A percentile compares a stretch with the other conserved stretches of the same genome.
These are phyloP conservation scores for Eupithecia pulchellata DNA, from an alignment of 2,888 invertebrate species.

Conservation along the genomic window DNA sequence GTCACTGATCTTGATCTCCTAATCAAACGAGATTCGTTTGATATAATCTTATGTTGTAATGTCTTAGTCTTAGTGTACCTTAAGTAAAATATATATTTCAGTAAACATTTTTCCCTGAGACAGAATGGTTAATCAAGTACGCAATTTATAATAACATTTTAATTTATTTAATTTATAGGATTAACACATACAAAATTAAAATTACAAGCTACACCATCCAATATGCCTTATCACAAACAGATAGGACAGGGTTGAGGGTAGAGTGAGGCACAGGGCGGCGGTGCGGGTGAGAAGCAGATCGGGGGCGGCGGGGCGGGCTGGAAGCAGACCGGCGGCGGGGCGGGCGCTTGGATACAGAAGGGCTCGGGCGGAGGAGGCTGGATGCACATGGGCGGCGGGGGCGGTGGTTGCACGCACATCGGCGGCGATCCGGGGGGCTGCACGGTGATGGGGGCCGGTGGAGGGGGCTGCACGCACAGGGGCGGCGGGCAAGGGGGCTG, in stretches of 20 bases:
- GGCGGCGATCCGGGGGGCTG: slow-evolving; percentile 72
- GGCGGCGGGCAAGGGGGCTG: slow-evolving; percentile 73
- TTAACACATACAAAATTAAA: background rate
- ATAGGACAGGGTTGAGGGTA: slow-evolving; percentile 44
- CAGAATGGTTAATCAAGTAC: background rate
- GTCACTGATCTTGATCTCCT: slow-evolving; percentile 39
- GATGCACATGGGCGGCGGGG: slow-evolving; percentile 63
- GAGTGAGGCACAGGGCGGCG: slow-evolving; percentile 43
- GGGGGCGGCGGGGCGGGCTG: slow-evolving; percentile 52
- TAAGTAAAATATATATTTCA: too few species aligned
- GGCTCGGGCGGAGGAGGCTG: slow-evolving; percentile 71
- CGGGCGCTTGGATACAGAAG: slow-evolving; percentile 66
- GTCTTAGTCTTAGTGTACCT: too few species aligned
- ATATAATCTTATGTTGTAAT: slow-evolving; percentile 27
- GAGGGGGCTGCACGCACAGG: slow-evolving; percentile 70
- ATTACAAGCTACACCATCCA: slow-evolving; percentile 23
- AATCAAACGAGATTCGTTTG: slow-evolving; percentile 33
- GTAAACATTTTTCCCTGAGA: background rate
- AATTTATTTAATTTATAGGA: background rate
- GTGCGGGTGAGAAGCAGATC: slow-evolving; percentile 50
- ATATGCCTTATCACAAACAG: slow-evolving; percentile 50
- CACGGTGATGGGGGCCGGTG: slow-evolving; percentile 65
- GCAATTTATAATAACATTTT: background rate
- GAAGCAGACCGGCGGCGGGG: slow-evolving; percentile 59
- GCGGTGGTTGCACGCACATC: slow-evolving; percentile 70